A percentile compares a stretch with the other conserved stretches of the same genome.
Evolutionary conservation across 2,888 invertebrate species (phyloP).

Genomic region (Tetrapedia diversipes): DNA sequence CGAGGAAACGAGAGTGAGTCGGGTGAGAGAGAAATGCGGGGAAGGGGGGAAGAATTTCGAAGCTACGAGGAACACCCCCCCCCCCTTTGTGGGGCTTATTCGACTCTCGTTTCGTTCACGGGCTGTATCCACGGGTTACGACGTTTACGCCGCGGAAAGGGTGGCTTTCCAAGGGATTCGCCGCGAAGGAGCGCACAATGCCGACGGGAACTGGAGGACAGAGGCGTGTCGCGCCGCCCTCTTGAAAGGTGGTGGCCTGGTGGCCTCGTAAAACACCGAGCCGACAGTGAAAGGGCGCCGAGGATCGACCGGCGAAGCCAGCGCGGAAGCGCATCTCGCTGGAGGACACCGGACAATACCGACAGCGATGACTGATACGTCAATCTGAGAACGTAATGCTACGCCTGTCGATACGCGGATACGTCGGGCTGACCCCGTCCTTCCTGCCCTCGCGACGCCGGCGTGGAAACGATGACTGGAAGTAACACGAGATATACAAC

Average conservation of each 20-base stretch:
- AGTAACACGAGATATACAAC: constrained; percentile 20
- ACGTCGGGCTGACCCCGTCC: constrained; percentile 22
- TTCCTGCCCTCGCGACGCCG: constrained; percentile 19
- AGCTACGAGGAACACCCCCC: constrained; percentile 31
- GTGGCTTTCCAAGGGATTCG: constrained; percentile 44
- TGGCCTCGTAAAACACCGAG: constrained; percentile 61
- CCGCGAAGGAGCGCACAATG: constrained; percentile 49
- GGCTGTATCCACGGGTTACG: constrained; percentile 46
- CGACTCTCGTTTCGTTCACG: constrained; percentile 59
- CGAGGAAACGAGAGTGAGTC: neutral
- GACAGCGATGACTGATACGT: constrained; percentile 54
- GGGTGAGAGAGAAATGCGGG: neutral
- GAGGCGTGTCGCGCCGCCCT: constrained; percentile 14
- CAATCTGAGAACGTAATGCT: constrained; percentile 62
- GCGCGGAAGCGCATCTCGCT: constrained; percentile 49
- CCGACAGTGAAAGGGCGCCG: constrained; percentile 56
- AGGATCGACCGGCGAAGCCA: constrained; percentile 29
- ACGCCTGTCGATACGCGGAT: constrained; percentile 56
- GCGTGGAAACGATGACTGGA: constrained; percentile 34
- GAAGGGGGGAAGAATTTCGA: constrained; percentile 29
- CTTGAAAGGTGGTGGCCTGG: constrained; percentile 17
- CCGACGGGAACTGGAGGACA: constrained; percentile 34
- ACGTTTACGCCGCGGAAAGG: constrained; percentile 48
- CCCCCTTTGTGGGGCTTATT: too few relatives aligned
- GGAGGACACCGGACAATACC: constrained; percentile 50